phyloP scores from a whole-genome alignment of 2,113 vertebrate genomes.

The Xenotilapia flavipinnis region DNA sequence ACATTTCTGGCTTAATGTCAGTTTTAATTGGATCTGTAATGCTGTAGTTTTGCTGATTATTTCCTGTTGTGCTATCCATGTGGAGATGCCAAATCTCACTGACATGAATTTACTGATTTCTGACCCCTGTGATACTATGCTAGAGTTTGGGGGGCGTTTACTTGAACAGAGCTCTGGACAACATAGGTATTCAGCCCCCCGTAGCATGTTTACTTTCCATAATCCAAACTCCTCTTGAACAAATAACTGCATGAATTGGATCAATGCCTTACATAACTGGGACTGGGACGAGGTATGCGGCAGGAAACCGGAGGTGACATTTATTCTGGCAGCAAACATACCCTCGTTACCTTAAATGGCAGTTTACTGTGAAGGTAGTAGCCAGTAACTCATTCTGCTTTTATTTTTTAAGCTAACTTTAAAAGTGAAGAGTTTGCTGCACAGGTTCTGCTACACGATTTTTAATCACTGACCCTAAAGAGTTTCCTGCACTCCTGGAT shows the following conservation, averaged over 20 bases:
- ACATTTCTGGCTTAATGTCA: not conserved
- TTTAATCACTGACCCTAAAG: constrained; percentile 82
- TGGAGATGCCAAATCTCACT: not conserved
- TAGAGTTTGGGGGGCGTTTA: not conserved
- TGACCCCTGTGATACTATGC: not conserved
- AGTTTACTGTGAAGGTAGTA: not conserved
- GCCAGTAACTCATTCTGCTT: not conserved
- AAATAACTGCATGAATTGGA: not conserved
- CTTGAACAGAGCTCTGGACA: not conserved
- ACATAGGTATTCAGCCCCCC: not conserved
- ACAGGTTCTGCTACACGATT: not conserved
- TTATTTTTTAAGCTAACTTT: not conserved
- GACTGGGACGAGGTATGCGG: not conserved
- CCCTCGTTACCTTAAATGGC: not conserved
- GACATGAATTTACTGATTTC: not conserved
- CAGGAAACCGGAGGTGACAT: not conserved
- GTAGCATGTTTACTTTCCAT: not conserved
- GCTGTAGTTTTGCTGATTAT: constrained; percentile 18
- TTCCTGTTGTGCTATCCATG: constrained; percentile 22
- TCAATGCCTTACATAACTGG: constrained; percentile 6
- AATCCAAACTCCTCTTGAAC: not conserved
- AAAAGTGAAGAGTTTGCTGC: not conserved
- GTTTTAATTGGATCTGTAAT: constrained; percentile 24
- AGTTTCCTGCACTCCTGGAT: constrained; percentile 91
- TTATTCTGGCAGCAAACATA: not conserved